These are phyloP conservation scores for Eubasilissa regina DNA, from an alignment of 1,140 invertebrate genomes.

Conservation along the genomic window DNA sequence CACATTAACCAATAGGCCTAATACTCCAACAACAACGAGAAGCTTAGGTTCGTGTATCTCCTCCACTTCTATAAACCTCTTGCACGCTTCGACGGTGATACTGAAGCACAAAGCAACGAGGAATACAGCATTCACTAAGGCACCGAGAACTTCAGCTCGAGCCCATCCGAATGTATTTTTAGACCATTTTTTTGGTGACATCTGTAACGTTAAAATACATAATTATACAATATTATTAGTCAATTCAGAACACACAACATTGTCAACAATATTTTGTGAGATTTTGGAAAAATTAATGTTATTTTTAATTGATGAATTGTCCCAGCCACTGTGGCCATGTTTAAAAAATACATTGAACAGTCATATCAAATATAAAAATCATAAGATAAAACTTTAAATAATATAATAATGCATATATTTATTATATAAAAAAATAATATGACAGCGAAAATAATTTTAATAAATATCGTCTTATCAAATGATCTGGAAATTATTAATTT, in stretches of 20 bases:
- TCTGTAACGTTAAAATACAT: constrained; percentile 71
- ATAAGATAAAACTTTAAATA: too few species aligned
- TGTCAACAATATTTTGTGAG: background rate
- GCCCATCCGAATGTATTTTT: constrained; percentile 97
- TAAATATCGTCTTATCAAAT: too few species aligned
- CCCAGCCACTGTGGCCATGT: too few species aligned
- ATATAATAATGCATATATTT: too few species aligned
- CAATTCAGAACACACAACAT: background rate
- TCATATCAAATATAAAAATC: too few species aligned
- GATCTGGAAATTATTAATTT: too few species aligned
- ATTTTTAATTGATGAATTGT: too few species aligned
- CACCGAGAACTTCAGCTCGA: constrained; percentile 93
- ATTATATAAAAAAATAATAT: too few species aligned
- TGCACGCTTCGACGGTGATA: constrained; percentile 91
- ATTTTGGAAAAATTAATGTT: too few species aligned
- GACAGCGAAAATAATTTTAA: too few species aligned
- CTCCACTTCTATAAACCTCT: constrained; percentile 90
- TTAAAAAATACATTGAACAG: too few species aligned
- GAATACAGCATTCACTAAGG: constrained; percentile 93
- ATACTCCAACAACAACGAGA: constrained; percentile 82
- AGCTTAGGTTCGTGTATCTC: constrained; percentile 86
- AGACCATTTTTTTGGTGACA: constrained; percentile 96
- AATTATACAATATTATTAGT: background rate
- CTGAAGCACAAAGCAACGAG: constrained; percentile 94
- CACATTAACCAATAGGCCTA: constrained; percentile 88